Evolutionary conservation across 2,797 vertebrate genomes (phyloP).

Genomic region (Acipenser transmontanus): DNA sequence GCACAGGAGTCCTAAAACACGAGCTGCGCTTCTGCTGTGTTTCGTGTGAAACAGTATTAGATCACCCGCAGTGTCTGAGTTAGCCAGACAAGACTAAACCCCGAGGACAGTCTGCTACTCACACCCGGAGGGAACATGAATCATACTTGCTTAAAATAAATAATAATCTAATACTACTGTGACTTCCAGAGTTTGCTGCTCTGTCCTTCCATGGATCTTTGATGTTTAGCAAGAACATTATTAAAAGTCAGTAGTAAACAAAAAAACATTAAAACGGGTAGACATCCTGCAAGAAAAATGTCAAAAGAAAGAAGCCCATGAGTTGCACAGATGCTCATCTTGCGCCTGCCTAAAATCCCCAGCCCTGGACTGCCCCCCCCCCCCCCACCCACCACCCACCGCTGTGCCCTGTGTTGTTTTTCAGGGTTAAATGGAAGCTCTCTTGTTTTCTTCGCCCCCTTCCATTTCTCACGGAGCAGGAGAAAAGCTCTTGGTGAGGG

Average conservation of each 20-base stretch:
- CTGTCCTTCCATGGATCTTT: no score
- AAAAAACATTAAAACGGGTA: no score
- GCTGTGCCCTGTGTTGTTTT: slow-evolving; percentile 14
- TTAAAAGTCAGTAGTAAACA: no score
- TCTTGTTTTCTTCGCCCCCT: not conserved
- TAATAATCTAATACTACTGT: no score
- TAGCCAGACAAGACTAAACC: slow-evolving; percentile 45
- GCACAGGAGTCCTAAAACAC: no score
- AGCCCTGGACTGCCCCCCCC: not conserved
- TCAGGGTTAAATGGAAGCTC: slow-evolving; percentile 6
- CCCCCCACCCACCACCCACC: slow-evolving; percentile 9
- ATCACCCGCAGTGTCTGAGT: slow-evolving; percentile 49
- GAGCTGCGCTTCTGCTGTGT: no score
- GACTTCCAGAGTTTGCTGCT: no score
- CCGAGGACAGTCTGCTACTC: slow-evolving; percentile 50
- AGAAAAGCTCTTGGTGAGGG: slow-evolving; percentile 37
- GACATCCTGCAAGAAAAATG: no score
- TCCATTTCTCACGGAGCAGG: not conserved
- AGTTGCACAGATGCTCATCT: no score
- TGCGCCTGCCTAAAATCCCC: no score
- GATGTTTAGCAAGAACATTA: no score
- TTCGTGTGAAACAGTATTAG: slow-evolving; percentile 3
- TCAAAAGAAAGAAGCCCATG: no score
- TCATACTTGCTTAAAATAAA: slow-evolving; percentile 23
- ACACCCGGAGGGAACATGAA: slow-evolving; percentile 44